These are phyloP conservation scores for Onchidella celtica DNA, from an alignment of 2,888 invertebrate genomes.

Conservation along the genomic window DNA sequence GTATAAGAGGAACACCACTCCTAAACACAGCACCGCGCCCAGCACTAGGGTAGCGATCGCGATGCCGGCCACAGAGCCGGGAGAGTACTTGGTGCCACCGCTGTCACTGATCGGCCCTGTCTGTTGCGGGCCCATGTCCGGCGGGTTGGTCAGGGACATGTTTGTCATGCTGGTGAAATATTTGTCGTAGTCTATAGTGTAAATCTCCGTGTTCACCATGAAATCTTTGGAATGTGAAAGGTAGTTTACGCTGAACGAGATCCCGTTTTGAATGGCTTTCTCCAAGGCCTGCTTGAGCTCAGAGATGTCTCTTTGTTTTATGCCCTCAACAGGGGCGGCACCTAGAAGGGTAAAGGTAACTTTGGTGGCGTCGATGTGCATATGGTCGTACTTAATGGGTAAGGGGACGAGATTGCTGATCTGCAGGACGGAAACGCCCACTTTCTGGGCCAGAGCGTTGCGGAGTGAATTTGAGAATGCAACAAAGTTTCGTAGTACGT, in stretches of 20 bases:
- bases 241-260: slow-evolving; percentile 46
- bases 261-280: slow-evolving; percentile 37
- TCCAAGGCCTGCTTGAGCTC: slow-evolving; percentile 33
- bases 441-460: slow-evolving; percentile 39
- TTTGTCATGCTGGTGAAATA: too few relatives aligned
- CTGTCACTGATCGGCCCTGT: neutral
- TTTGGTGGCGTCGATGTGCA: slow-evolving; percentile 20
- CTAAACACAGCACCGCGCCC: slow-evolving; percentile 36
- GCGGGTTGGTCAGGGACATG: neutral
- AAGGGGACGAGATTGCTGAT: slow-evolving; percentile 21
- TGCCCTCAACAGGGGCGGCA: slow-evolving; percentile 20
- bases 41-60: slow-evolving; percentile 46
- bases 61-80: slow-evolving; percentile 43
- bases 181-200: slow-evolving; percentile 2
- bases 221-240: slow-evolving; percentile 11
- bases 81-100: neutral
- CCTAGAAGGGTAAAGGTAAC: slow-evolving; percentile 47
- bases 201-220: slow-evolving; percentile 38
- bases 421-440: slow-evolving; percentile 27
- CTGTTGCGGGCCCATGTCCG: neutral
- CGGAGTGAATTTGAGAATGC: slow-evolving; percentile 37
- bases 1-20: slow-evolving; percentile 12
- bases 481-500: slow-evolving; percentile 30
- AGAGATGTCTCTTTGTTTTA: neutral
- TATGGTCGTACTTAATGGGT: neutral